These are phyloP conservation scores for Menidia beryllina DNA, from an alignment of 2,113 vertebrate species.

Conservation along the genomic window DNA sequence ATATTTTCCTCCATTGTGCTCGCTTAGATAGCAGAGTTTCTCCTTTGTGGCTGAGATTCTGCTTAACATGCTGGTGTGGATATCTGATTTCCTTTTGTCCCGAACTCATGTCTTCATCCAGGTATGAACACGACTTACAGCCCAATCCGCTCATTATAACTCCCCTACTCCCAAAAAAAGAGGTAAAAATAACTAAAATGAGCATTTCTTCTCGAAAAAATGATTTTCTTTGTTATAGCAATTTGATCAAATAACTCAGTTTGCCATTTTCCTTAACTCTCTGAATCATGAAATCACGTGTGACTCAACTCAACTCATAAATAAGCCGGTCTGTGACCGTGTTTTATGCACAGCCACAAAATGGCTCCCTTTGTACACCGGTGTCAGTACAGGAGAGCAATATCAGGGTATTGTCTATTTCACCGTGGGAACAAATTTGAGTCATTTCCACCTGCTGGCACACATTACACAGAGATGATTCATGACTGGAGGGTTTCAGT, in stretches of 20 bases:
- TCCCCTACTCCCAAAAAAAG: slow-evolving; percentile 24
- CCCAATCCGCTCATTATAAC: slow-evolving; percentile 26
- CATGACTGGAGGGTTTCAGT: slow-evolving; percentile 58
- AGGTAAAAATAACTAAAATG: slow-evolving; percentile 9
- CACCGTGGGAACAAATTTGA: slow-evolving; percentile 73
- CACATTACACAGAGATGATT: slow-evolving; percentile 68
- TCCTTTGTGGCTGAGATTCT: slow-evolving; percentile 74
- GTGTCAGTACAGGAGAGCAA: slow-evolving; percentile 46
- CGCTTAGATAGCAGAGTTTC: slow-evolving; percentile 75
- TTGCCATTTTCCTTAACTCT: background rate
- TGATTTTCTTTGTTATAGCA: slow-evolving; percentile 8
- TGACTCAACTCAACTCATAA: slow-evolving; percentile 17
- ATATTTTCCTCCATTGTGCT: slow-evolving; percentile 77
- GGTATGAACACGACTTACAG: slow-evolving; percentile 55
- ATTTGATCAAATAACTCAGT: background rate
- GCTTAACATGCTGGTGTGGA: slow-evolving; percentile 65
- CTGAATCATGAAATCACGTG: background rate
- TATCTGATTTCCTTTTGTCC: slow-evolving; percentile 70
- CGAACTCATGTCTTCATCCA: slow-evolving; percentile 62
- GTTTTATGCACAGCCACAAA: slow-evolving; percentile 61
- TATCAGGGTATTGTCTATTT: slow-evolving; percentile 60
- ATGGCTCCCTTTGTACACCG: slow-evolving; percentile 47
- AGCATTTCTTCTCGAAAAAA: background rate
- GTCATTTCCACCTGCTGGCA: slow-evolving; percentile 76
- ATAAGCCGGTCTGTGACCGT: slow-evolving; percentile 38